Conservation (phyloP, 2,113 vertebrate genomes). For the Australoheros scitulus region DNA sequence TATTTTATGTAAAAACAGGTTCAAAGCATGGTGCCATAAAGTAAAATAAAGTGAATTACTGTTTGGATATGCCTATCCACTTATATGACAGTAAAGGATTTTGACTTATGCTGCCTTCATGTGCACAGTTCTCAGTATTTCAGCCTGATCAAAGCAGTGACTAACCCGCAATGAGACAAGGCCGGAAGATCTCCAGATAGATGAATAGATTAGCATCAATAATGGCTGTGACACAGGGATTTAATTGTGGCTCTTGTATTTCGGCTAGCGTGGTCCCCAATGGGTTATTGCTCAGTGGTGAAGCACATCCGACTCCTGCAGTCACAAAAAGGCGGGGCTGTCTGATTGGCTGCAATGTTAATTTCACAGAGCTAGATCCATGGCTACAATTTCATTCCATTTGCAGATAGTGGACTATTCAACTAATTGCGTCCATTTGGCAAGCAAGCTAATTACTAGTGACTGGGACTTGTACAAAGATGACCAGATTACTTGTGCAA, state of each 20-base stretch:
- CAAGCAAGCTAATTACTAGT: slow-evolving; percentile 62
- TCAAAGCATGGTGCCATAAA: neutral
- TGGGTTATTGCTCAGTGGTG: slow-evolving; percentile 42
- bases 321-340: slow-evolving; percentile 26
- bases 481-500: slow-evolving; percentile 28
- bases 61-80: neutral
- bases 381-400: slow-evolving; percentile 56
- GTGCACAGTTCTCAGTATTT: slow-evolving; percentile 28
- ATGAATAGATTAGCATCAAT: slow-evolving; percentile 70
- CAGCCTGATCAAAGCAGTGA: slow-evolving; percentile 49
- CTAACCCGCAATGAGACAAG: slow-evolving; percentile 45
- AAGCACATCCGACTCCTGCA: slow-evolving; percentile 19
- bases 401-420: slow-evolving; percentile 33
- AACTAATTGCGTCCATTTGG: slow-evolving; percentile 47
- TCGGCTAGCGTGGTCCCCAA: slow-evolving; percentile 37
- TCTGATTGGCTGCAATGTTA: slow-evolving; percentile 64
- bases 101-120: slow-evolving; percentile 43
- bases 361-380: slow-evolving; percentile 59
- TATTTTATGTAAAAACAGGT: neutral
- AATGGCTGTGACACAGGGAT: slow-evolving; percentile 62
- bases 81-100: slow-evolving; percentile 19
- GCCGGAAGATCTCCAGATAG: slow-evolving; percentile 62
- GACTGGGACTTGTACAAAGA: slow-evolving; percentile 45
- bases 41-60: neutral
- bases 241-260: slow-evolving; percentile 70